phyloP scores from a whole-genome alignment of 2,797 vertebrate species.

The Clamator glandarius region DNA sequence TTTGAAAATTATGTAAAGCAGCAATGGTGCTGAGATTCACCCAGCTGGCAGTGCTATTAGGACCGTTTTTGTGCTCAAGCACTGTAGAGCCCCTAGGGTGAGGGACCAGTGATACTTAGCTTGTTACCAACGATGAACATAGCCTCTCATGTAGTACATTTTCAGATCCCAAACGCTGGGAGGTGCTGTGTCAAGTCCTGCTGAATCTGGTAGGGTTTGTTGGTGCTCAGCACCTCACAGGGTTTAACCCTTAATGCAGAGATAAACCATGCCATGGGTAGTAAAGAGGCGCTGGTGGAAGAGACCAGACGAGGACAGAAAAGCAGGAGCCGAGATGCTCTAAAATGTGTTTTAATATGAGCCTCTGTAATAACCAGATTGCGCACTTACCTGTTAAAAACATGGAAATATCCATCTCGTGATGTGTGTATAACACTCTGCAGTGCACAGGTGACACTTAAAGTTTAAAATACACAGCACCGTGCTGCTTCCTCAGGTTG shows the following conservation, averaged over 20 bases:
- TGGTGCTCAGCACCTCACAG: not conserved
- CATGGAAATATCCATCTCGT: not conserved
- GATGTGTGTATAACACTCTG: not conserved
- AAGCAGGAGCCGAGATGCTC: not conserved
- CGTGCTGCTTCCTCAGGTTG: not conserved
- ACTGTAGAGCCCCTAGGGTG: not conserved
- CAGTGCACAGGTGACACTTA: rapidly evolving
- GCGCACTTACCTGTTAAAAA: not conserved
- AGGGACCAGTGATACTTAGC: not conserved
- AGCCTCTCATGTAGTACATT: conserved; percentile 3
- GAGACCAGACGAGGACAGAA: not conserved
- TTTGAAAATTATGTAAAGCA: not conserved
- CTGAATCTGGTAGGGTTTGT: not conserved
- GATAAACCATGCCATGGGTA: not conserved
- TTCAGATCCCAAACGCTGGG: not conserved
- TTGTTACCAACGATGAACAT: not conserved
- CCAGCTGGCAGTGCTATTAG: rapidly evolving
- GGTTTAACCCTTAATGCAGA: not conserved
- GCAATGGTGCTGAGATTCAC: not conserved
- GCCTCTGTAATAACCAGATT: not conserved
- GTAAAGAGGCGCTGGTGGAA: not conserved
- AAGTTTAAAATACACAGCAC: not conserved
- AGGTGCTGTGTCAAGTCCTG: not conserved
- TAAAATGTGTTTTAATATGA: not conserved
- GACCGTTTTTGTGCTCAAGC: not conserved